These are phyloP conservation scores for Ciconia maguari DNA, from an alignment of 2,113 vertebrate genomes.

Conservation along the genomic window DNA sequence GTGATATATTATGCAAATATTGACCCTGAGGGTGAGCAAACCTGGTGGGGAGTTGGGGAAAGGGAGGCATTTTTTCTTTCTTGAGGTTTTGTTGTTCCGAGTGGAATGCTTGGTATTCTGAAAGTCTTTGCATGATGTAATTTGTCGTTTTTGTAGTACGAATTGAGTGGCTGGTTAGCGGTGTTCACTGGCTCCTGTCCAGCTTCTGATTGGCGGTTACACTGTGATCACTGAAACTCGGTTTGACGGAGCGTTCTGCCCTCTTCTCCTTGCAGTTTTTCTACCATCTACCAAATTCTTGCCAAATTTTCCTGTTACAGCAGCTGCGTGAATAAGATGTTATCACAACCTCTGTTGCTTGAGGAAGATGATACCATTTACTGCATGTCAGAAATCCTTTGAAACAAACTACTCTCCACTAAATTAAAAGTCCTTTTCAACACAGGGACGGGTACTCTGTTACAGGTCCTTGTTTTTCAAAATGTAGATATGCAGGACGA, in stretches of 20 bases:
- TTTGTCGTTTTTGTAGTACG: neutral
- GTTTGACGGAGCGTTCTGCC: neutral
- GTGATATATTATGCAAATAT: neutral
- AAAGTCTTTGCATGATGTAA: accelerated
- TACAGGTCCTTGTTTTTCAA: neutral
- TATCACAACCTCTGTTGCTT: neutral
- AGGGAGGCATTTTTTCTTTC: neutral
- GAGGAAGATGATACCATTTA: neutral
- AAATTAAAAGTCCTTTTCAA: neutral
- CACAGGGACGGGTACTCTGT: neutral
- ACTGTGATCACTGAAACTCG: neutral
- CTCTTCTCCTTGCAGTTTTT: neutral
- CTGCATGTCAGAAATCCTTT: neutral
- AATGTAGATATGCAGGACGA: neutral
- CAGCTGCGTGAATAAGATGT: neutral
- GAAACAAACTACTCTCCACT: neutral
- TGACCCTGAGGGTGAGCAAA: neutral
- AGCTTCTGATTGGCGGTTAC: neutral
- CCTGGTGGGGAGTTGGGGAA: neutral
- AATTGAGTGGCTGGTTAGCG: neutral
- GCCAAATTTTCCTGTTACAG: neutral
- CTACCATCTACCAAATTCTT: neutral
- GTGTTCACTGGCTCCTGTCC: neutral
- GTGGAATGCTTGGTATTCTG: neutral
- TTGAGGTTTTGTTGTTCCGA: neutral